Conservation (phyloP, 2,113 vertebrate species). For the Ailurus styani region DNA sequence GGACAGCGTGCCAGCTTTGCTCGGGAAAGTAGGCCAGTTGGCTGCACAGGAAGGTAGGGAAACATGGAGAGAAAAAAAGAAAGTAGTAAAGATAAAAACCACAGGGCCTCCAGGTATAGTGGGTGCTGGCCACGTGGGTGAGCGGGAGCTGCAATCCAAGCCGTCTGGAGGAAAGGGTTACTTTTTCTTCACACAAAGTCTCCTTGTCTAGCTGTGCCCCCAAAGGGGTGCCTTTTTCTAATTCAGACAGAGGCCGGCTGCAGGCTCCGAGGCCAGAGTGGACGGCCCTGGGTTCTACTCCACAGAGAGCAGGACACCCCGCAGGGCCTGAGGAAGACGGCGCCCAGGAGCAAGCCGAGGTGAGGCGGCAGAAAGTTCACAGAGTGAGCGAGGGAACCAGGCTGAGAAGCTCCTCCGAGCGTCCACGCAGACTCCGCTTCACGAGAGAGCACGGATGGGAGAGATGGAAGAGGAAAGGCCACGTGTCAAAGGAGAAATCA, state of each 20-base stretch:
- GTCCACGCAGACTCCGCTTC: background rate
- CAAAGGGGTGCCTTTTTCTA: background rate
- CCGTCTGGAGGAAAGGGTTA: background rate
- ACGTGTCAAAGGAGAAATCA: fast-evolving
- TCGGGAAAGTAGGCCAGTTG: background rate
- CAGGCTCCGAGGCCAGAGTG: background rate
- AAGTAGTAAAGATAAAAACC: background rate
- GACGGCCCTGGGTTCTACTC: background rate
- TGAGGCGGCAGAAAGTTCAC: background rate
- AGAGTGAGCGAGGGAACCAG: background rate
- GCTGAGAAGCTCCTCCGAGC: background rate
- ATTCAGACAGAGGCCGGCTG: background rate
- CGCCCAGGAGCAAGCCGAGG: background rate
- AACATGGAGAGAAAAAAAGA: background rate
- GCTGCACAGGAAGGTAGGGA: background rate
- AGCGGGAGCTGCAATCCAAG: background rate
- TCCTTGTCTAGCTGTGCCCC: background rate
- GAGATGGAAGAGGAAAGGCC: background rate
- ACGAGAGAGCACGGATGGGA: background rate
- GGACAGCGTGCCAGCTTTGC: background rate
- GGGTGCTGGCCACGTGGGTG: background rate
- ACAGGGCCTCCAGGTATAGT: fast-evolving
- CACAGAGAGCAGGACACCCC: background rate
- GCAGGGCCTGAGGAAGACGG: background rate
- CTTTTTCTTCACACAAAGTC: background rate